These are phyloP conservation scores for Capromys pilorides DNA, from an alignment of 2,797 vertebrate genomes.

Conservation along the genomic window DNA sequence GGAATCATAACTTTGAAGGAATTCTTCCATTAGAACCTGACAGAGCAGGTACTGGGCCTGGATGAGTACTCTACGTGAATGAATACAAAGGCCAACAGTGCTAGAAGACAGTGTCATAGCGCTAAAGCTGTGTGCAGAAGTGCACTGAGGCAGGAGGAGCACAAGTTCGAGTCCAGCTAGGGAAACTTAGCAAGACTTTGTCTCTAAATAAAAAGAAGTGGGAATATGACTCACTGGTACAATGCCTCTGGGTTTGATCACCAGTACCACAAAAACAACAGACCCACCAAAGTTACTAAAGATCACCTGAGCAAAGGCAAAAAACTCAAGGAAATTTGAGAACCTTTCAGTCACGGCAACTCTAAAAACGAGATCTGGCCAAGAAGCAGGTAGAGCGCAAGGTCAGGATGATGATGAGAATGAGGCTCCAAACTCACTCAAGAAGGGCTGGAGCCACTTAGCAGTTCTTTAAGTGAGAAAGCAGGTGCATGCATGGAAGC, in stretches of 20 bases:
- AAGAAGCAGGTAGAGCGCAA: neutral
- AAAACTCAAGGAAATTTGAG: neutral
- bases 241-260: neutral
- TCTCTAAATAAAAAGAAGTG: neutral
- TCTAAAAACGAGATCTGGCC: neutral
- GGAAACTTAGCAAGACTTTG: neutral
- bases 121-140: neutral
- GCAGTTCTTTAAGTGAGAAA: neutral
- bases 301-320: neutral
- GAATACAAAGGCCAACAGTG: neutral
- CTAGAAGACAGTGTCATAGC: neutral
- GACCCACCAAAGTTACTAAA: neutral
- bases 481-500: neutral
- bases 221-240: neutral
- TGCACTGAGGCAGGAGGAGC: neutral
- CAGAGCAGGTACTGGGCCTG: neutral
- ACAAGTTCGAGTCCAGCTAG: neutral
- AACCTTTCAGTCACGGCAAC: neutral
- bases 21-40: neutral
- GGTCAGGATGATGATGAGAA: neutral
- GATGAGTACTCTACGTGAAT: neutral
- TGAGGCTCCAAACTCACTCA: neutral
- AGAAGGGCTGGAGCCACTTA: neutral
- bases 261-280: neutral
- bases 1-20: neutral